Evolutionary conservation across 2,888 invertebrate genomes (phyloP), one percentile per base, ranked within the genome.

Genomic region (Cataglyphis cursor): DNA sequence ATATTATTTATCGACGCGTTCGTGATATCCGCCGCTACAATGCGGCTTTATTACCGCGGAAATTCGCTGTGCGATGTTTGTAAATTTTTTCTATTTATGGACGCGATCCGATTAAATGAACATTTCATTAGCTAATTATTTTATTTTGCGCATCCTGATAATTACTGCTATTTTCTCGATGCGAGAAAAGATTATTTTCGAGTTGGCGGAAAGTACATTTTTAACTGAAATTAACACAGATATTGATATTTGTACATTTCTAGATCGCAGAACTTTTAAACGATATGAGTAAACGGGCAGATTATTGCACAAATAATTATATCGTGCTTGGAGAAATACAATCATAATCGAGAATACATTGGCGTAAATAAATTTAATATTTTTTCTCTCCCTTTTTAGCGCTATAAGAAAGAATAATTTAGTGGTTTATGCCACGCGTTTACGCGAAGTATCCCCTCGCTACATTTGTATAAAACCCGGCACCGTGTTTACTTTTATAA

Each of bases 1-100:
- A 59, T 80, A 80, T 80, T 80, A 80, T 80, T 80, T 80, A 80
- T 80, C 72, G 59, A 6, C 70, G 44, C 15, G 44, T 24, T 28
- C 44, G 31, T 57, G 8, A 18, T 24, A 70, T 15, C 12, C 57
- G 41, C 31, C 31, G 28, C 15, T 66, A 38, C 28, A 68, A 8
- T 10, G 38, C 38, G 38, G 38, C 3, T 5, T 31, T 31, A 31
- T 6, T 31, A 31, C 0, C 31, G 31, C 38, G 38, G 38, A 3
- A 44, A 15, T 10, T 78, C 38, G 12, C 3, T 1, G 31, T 57
- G 0, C 12, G 44, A 8, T 54, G 12, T 35, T 57, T 0, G 57
- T 31, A 21, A 59, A 21, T 21, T 68, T 35, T 54, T 78, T 57
- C 18, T 28, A 21, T 18, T 59, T 59, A 24, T 1, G 9, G 10